A percentile compares a stretch with the other conserved stretches of the same genome.
Evolutionary conservation across 2,113 vertebrate species (phyloP).

Genomic region (Hypanus sabinus): DNA sequence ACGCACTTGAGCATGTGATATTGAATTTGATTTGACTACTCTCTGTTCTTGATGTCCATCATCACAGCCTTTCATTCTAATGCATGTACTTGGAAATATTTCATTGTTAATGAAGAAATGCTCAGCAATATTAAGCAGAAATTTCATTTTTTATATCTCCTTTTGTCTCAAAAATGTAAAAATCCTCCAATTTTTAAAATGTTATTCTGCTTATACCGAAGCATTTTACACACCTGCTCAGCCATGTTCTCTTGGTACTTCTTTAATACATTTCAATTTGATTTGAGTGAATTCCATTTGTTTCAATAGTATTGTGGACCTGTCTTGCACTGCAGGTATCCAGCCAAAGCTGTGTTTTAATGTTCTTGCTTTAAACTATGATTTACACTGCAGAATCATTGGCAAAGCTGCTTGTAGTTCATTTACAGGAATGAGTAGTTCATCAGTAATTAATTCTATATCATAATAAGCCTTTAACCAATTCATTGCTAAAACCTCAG

Average conservation of each 20-base stretch:
- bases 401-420: background rate
- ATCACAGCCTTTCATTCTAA: too few species aligned
- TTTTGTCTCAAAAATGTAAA: background rate
- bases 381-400: background rate
- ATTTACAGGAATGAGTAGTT: background rate
- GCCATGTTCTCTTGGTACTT: background rate
- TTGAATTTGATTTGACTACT: too few species aligned
- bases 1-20: too few species aligned
- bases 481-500: background rate
- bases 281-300: background rate
- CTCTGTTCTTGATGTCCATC: too few species aligned
- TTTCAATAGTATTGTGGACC: background rate
- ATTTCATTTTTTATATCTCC: background rate
- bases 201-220: background rate
- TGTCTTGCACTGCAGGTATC: background rate
- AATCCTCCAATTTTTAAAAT: background rate
- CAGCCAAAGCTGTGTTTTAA: background rate
- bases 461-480: background rate
- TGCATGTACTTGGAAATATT: background rate
- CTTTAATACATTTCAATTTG: background rate
- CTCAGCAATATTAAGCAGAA: background rate
- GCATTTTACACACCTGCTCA: background rate
- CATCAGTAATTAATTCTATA: background rate
- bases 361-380: background rate
- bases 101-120: background rate